phyloP scores from a whole-genome alignment of 2,888 invertebrate species.

The Phymatocera aterrima region DNA sequence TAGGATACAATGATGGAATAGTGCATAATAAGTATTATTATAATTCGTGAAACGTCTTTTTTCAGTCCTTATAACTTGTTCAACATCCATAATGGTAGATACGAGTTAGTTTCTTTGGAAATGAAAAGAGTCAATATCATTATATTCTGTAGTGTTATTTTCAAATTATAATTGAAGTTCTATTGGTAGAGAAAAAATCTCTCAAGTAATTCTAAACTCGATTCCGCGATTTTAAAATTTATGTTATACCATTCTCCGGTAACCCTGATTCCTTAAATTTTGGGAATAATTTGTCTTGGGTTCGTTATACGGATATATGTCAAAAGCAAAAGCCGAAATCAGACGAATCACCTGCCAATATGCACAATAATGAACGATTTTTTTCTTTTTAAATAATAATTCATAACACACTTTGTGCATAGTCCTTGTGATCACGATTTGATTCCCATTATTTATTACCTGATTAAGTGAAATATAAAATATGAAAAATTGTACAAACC shows the following conservation, averaged over 20 bases:
- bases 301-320: background rate
- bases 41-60: conserved; percentile 31
- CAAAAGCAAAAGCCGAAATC: background rate
- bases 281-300: conserved; percentile 11
- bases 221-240: background rate
- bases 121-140: background rate
- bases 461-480: too few species aligned
- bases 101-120: background rate
- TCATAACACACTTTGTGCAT: too few species aligned
- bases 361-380: background rate
- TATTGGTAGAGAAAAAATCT: background rate
- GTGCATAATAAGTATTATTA: too few species aligned
- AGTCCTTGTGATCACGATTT: too few species aligned
- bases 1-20: conserved; percentile 38
- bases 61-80: conserved; percentile 10
- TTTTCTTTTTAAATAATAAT: too few species aligned
- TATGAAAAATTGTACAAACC: too few species aligned
- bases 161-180: background rate
- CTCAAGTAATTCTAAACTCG: background rate
- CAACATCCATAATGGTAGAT: conserved; percentile 11
- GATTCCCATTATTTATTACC: too few species aligned
- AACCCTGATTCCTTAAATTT: background rate
- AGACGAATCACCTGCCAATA: conserved; percentile 15
- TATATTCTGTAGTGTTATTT: too few species aligned
- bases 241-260: background rate